Percentiles rank a stretch among this genome's conserved stretches.
phyloP scores from a whole-genome alignment of 2,113 vertebrate genomes.

The Riparia riparia region DNA sequence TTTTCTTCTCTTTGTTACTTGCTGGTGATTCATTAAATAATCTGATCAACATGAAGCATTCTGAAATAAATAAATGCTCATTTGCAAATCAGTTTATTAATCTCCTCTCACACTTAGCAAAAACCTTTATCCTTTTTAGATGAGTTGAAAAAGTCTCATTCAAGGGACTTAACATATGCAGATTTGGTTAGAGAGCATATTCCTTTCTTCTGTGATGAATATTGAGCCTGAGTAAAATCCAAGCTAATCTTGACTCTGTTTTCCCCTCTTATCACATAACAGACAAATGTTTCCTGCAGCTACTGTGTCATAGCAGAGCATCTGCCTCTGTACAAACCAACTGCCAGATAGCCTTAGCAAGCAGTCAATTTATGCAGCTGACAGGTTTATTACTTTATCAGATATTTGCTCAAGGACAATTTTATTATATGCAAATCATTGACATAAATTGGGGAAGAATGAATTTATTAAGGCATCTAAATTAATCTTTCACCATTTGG shows the following conservation, averaged over 20 bases:
- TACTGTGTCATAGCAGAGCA: conserved; percentile 70
- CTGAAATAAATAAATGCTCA: not conserved
- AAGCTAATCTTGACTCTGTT: conserved; percentile 61
- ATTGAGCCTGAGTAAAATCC: conserved; percentile 57
- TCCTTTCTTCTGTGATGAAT: conserved; percentile 5
- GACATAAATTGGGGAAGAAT: conserved; percentile 67
- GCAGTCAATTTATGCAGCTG: conserved; percentile 62
- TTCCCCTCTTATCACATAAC: conserved; percentile 55
- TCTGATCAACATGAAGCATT: not conserved
- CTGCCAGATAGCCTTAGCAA: conserved; percentile 68
- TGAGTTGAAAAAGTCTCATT: not conserved
- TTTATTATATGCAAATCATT: conserved; percentile 80
- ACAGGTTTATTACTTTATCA: conserved; percentile 79
- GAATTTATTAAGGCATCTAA: conserved; percentile 50
- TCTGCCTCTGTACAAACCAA: conserved; percentile 65
- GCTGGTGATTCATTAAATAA: not conserved
- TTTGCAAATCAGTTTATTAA: not conserved
- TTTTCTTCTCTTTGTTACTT: not conserved
- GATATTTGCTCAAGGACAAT: conserved; percentile 73
- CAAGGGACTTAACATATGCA: not conserved
- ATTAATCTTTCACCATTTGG: conserved; percentile 56
- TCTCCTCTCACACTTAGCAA: not conserved
- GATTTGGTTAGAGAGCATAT: not conserved
- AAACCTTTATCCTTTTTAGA: not conserved
- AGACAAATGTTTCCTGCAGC: conserved; percentile 74